Base-by-base conservation (phyloP, 2,888 invertebrate genomes). In the Campoplex capitator region DNA sequence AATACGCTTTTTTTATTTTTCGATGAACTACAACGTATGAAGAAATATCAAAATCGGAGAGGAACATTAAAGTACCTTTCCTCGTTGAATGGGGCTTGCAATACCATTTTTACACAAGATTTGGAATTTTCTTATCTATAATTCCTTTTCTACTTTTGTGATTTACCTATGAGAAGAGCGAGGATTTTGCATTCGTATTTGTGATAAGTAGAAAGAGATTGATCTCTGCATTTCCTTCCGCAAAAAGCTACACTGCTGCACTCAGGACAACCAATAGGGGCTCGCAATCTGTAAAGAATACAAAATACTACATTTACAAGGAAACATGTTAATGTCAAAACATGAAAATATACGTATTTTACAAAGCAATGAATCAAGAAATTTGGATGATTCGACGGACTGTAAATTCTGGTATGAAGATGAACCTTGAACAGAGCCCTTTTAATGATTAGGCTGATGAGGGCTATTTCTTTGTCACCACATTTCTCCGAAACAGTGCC, bases 231-330 rank as follows among this genome's bases (percentile, higher is more conserved):
- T 77, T 95, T 94, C 0, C 95, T 91, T 0, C 96, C 95, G 92
- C 98, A 98, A 94, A 97, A 98, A 0, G 97, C 97, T 0, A 98
- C 96, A 65, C 96, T 97, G 0, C 97, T 96, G 93, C 98, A 98
- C 16, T 96, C 95, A 0, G 96, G 95, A 91, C 98, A 98, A 88
- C 97, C 96, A 8, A 97, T 95, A 0, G 97, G 97, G 0, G 97
- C 96, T 84, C 95, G 94, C 70, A 97, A 91, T 87, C 97, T 96
- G 89, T 92, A 62, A 82, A 71, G 38, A 42, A 67, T 23, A 54
- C 16, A 70, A 32, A 68, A 62, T 4, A 13, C 16, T 51, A 28
- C 42, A 68, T 23, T 23, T 28, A 58, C 32, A 32, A 48, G 35
- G n/a, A 1, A 6, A 62, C 51, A 35, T 32, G 13, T 1, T 7